These are phyloP conservation scores for Cichladusa arquata DNA, from an alignment of 2,113 vertebrate genomes.

Conservation along the genomic window DNA sequence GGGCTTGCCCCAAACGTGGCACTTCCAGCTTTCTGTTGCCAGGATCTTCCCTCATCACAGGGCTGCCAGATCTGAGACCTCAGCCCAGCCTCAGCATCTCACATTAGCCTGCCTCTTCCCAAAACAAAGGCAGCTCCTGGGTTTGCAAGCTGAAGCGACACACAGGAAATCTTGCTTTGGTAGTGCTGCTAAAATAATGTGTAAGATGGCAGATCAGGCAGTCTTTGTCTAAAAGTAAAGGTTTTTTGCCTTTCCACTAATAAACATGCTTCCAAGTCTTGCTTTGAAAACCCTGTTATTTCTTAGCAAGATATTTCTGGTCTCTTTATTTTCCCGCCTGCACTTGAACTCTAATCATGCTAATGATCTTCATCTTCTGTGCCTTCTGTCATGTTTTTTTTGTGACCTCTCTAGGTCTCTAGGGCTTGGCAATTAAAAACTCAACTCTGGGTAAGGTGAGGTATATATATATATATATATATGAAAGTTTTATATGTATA, in stretches of 20 bases:
- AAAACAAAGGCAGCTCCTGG: not conserved
- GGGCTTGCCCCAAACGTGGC: rapidly evolving
- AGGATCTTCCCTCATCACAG: not conserved
- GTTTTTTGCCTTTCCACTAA: not conserved
- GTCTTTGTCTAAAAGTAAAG: not conserved
- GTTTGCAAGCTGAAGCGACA: not conserved
- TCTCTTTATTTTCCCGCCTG: not conserved
- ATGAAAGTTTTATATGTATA: not conserved
- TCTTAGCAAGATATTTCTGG: not conserved
- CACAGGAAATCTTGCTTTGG: not conserved
- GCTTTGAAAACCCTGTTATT: not conserved
- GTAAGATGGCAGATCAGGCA: not conserved
- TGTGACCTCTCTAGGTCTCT: not conserved
- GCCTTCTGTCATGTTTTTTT: not conserved
- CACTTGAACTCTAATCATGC: conserved; percentile 5
- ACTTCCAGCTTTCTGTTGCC: not conserved
- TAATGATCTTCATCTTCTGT: not conserved
- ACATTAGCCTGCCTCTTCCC: not conserved
- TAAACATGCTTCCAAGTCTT: not conserved
- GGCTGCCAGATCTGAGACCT: not conserved
- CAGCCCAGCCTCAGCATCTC: not conserved
- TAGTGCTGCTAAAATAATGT: not conserved
- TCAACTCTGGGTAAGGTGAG: not conserved
- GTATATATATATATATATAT: not conserved
- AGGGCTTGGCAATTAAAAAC: not conserved